A percentile compares a stretch with the other conserved stretches of the same genome.
Evolutionary conservation across 2,797 vertebrate genomes (phyloP).

Genomic region (Anguilla obscura): DNA sequence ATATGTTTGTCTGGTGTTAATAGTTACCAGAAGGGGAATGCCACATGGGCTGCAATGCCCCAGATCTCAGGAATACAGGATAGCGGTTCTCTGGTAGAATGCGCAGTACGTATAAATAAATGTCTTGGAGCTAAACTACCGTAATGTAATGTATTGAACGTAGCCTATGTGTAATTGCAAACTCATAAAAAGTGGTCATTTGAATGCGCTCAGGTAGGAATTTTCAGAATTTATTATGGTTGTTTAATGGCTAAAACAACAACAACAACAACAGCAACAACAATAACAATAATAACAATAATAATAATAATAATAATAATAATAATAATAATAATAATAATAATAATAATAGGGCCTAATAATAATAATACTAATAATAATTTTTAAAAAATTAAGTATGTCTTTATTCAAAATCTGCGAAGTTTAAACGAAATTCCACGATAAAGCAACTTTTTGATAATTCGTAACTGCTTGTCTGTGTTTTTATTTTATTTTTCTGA

Average conservation of each 20-base stretch:
- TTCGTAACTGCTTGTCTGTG: not conserved
- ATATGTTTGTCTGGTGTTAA: constrained; percentile 65
- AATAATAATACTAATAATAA: not conserved
- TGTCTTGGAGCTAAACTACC: not conserved
- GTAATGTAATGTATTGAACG: not conserved
- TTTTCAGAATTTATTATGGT: not conserved
- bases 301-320: not conserved
- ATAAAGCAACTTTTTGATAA: not conserved
- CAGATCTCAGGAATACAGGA: constrained; percentile 21
- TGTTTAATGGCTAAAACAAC: not conserved
- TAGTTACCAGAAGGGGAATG: constrained; percentile 62
- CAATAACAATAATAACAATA: not conserved
- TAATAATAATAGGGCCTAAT: not conserved
- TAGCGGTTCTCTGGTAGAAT: constrained; percentile 31
- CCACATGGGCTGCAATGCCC: constrained; percentile 51
- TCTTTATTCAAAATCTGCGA: not conserved
- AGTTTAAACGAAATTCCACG: not conserved
- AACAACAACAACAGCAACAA: not conserved
- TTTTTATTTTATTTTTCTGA: not conserved
- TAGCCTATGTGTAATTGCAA: not conserved
- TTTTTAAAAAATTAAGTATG: not conserved
- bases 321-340: not conserved
- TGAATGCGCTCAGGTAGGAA: not conserved
- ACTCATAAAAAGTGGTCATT: not conserved
- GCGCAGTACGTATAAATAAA: not conserved